A percentile compares a stretch with the other conserved stretches of the same genome.
Evolutionary conservation across 2,797 vertebrate species (phyloP).

Genomic region (Furcifer pardalis): DNA sequence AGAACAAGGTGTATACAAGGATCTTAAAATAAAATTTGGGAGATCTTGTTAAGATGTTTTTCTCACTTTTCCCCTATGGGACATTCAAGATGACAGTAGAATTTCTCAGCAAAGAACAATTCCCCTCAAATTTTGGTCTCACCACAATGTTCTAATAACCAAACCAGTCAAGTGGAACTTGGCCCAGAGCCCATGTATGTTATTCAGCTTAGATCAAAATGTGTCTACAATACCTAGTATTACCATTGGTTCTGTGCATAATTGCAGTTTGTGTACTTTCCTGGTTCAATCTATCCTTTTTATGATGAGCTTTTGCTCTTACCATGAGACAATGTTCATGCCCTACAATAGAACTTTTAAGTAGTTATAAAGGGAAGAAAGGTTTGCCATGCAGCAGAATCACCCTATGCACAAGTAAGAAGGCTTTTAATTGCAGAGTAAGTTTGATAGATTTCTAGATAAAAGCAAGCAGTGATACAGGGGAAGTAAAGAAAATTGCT

Average conservation of each 20-base stretch:
- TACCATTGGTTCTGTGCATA: not conserved
- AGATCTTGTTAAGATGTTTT: not conserved
- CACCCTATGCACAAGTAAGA: conserved; percentile 44
- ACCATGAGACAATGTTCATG: conserved; percentile 10
- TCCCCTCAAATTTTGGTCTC: too few species aligned
- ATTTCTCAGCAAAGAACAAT: too few species aligned
- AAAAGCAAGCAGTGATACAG: conserved; percentile 45
- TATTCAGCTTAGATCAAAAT: conserved; percentile 48
- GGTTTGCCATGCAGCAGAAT: conserved; percentile 42
- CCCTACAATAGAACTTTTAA: conserved; percentile 37
- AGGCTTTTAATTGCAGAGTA: conserved; percentile 3
- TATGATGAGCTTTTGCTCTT: not conserved
- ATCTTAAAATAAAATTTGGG: not conserved
- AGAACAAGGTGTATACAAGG: not conserved
- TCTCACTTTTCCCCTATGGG: too few species aligned
- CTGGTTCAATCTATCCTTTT: not conserved
- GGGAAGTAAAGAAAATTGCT: conserved; percentile 35
- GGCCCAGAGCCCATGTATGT: conserved; percentile 13
- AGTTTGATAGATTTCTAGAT: conserved; percentile 48
- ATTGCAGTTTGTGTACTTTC: not conserved
- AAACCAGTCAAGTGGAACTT: not conserved
- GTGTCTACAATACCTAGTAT: conserved; percentile 6
- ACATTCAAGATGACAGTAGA: too few species aligned
- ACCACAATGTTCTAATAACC: not conserved
- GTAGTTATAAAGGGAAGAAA: conserved; percentile 43